Conservation (phyloP, 1,140 invertebrate species). For the Eulimnadia texana region DNA sequence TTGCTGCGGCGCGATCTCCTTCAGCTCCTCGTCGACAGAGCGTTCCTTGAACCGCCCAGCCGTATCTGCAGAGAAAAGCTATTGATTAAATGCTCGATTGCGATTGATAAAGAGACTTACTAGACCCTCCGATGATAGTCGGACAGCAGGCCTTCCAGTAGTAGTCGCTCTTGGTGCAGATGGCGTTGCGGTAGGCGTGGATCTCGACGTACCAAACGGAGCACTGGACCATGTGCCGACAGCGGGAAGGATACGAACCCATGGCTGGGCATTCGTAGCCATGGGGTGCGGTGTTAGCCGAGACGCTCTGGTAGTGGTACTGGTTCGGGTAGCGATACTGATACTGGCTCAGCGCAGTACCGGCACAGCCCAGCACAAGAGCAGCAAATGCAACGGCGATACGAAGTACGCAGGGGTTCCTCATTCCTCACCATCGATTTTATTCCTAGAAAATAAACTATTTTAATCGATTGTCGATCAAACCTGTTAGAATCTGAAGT, state of each 20-base stretch:
- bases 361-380: background rate
- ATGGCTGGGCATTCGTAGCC: constrained; percentile 4
- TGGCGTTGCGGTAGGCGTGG: background rate
- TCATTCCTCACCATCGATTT: too few relatives aligned
- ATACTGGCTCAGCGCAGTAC: background rate
- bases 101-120: constrained; percentile 6
- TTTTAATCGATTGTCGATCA: too few relatives aligned
- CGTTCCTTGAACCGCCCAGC: constrained; percentile 11
- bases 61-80: constrained; percentile 2
- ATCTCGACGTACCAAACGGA: constrained; percentile 17
- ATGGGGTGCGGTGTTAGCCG: too few relatives aligned
- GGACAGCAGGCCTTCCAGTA: constrained; percentile 15
- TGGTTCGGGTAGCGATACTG: background rate
- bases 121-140: constrained; percentile 3
- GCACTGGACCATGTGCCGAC: constrained; percentile 10
- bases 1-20: constrained; percentile 6
- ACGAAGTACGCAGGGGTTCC: background rate
- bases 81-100: background rate
- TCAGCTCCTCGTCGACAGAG: constrained; percentile 9
- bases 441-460: too few relatives aligned
- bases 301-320: background rate
- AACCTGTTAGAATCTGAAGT: too few relatives aligned
- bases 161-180: constrained; percentile 1
- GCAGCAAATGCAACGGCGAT: background rate
- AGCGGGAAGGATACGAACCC: background rate